Base-by-base conservation (phyloP, 2,113 vertebrate genomes). In the Bufo bufo region DNA sequence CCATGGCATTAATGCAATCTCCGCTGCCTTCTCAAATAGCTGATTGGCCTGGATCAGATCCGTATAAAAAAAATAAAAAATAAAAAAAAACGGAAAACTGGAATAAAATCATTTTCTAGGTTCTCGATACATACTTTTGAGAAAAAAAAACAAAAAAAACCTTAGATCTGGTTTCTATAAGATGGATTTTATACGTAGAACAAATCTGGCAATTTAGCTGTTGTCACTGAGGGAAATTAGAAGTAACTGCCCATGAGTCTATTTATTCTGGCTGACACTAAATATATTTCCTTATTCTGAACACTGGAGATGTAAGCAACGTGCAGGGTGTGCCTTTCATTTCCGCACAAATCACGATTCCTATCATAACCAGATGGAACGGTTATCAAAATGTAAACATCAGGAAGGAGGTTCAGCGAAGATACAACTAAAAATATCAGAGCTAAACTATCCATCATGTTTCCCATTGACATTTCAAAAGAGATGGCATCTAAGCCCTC, bases 301-400 rank as follows among this genome's bases (percentile, higher is more conserved):
- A 63, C 14, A 17, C 54, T 63, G 66, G 45, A 77, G 58, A 65
- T 77, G 69, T 83, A 83, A 81, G 54, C 79, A 83, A 85, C 63
- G 74, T 56, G 86, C 47, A 74, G 91, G 85, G 90, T 87, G 89
- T 90, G 91, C 92, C 89, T 82, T 72, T 83, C 74, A 90, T 80
- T 71, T 84, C 50, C 90, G 89, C 89, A 86, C 89, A 85, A 86
- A 89, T 90, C 91, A 89, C 77, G 82, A 81, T 90, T 92, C 92
- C 92, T 93, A 94, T 93, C 90, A 86, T 90, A 94, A 94, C 94
- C 95, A 95, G 94, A 95, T 95, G 94, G 93, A 90, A 91, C 87
- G 77, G 86, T 91, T 92, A 92, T 92, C 86, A 61, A 88, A 92
- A 89, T 86, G 69, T 93, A 95, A 95, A 94, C 93, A 94, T 82